A percentile compares a stretch with the other conserved stretches of the same genome.
Conservation (phyloP, 2,113 vertebrate genomes). For the Anas platyrhynchos region DNA sequence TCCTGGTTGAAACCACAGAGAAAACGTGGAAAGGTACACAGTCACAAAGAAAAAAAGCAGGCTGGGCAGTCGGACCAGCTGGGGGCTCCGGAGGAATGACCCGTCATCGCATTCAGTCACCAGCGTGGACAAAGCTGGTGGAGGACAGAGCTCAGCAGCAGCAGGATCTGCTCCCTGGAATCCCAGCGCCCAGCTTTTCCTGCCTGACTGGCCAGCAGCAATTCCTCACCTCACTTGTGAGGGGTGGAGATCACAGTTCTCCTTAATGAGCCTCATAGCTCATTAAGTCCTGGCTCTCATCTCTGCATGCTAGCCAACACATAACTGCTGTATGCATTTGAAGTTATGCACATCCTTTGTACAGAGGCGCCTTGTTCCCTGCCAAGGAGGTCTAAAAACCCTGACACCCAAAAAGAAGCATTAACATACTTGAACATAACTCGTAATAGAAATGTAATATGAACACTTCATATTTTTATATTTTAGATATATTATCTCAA, state of each 20-base stretch:
- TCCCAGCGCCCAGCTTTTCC: rapidly evolving
- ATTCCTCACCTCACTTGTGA: rapidly evolving
- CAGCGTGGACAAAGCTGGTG: background rate
- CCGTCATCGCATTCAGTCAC: background rate
- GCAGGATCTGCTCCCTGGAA: rapidly evolving
- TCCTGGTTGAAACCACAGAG: background rate
- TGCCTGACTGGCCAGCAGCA: background rate
- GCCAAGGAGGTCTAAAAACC: background rate
- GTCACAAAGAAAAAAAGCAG: background rate
- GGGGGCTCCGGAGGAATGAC: background rate
- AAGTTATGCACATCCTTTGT: background rate
- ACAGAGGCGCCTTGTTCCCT: background rate
- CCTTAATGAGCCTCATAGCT: background rate
- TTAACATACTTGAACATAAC: background rate
- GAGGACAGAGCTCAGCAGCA: background rate
- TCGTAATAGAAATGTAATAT: background rate
- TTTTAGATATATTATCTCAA: background rate
- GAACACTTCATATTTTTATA: background rate
- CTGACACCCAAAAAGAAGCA: background rate
- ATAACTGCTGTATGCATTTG: background rate
- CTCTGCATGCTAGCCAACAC: background rate
- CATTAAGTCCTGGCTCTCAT: background rate
- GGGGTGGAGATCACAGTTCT: background rate
- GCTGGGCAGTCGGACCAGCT: background rate
- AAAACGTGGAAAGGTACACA: background rate